Percentiles rank a stretch among this genome's conserved stretches.
These are phyloP conservation scores for Camponotus fellah DNA, from an alignment of 2,888 invertebrate species.

Conservation along the genomic window DNA sequence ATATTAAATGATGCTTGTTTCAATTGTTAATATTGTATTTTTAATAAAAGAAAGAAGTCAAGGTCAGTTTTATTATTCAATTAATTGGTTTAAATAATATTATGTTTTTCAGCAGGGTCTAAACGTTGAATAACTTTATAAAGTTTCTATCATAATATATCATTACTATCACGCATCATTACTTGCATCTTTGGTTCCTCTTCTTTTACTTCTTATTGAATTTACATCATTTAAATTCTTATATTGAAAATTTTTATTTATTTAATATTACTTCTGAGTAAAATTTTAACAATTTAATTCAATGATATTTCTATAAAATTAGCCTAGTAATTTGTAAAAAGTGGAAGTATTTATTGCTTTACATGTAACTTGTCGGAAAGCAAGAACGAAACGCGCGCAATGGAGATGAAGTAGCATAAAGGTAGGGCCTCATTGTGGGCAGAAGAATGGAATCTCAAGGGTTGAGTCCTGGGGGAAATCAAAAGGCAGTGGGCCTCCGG, in stretches of 20 bases:
- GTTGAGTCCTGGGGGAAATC: constrained; percentile 85
- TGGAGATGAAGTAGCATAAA: constrained; percentile 76
- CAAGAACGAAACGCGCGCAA: constrained; percentile 60
- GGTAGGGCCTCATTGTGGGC: constrained; percentile 83
- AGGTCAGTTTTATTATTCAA: too few relatives aligned
- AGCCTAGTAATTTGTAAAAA: constrained; percentile 1
- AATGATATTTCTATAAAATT: neutral
- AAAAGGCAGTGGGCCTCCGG: constrained; percentile 83
- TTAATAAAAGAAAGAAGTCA: neutral
- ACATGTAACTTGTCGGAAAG: constrained; percentile 52
- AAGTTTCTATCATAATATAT: too few relatives aligned
- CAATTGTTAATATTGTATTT: neutral
- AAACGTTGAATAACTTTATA: too few relatives aligned
- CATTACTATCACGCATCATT: too few relatives aligned
- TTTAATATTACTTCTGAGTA: neutral
- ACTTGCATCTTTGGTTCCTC: too few relatives aligned
- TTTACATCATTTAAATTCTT: too few relatives aligned
- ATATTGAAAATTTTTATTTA: neutral
- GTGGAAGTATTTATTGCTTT: neutral
- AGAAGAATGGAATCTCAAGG: constrained; percentile 85
- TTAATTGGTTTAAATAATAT: too few relatives aligned
- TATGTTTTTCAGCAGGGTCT: too few relatives aligned
- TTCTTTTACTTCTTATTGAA: too few relatives aligned
- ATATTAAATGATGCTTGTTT: neutral
- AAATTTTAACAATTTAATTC: neutral